Conservation (phyloP, 2,113 vertebrate species). For the Oreotragus oreotragus region DNA sequence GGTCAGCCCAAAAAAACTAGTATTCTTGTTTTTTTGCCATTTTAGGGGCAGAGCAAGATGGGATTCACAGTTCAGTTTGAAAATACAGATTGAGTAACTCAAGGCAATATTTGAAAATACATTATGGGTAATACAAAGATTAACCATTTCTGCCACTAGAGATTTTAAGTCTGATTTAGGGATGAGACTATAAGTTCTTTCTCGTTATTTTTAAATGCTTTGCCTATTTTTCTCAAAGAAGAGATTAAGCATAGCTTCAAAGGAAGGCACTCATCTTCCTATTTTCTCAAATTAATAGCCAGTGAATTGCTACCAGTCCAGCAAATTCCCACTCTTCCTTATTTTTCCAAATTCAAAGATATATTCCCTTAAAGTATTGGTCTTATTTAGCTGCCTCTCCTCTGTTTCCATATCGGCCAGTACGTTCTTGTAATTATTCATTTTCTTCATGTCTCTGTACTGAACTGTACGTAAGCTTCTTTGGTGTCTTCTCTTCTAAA, state of each 20-base stretch:
- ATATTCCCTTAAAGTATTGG: background rate
- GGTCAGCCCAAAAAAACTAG: background rate
- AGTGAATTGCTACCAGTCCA: background rate
- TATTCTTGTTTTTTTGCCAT: conserved; percentile 9
- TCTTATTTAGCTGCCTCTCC: background rate
- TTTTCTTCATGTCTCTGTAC: background rate
- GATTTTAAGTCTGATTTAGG: background rate
- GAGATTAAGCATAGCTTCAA: conserved; percentile 13
- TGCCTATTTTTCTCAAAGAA: conserved; percentile 1
- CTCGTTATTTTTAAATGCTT: background rate
- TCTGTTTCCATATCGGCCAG: background rate
- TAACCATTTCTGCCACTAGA: background rate
- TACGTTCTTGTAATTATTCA: background rate
- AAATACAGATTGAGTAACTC: background rate
- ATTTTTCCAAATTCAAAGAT: background rate
- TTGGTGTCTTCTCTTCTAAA: background rate
- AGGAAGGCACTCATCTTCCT: background rate
- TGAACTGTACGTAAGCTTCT: background rate
- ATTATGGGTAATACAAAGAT: background rate
- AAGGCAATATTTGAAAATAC: background rate
- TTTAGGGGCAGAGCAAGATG: background rate
- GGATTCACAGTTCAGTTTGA: background rate
- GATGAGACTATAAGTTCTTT: background rate
- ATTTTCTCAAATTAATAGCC: background rate
- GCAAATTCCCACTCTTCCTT: background rate